Evolutionary conservation across 2,888 invertebrate species (phyloP).

Genomic region (Lottia scabra): DNA sequence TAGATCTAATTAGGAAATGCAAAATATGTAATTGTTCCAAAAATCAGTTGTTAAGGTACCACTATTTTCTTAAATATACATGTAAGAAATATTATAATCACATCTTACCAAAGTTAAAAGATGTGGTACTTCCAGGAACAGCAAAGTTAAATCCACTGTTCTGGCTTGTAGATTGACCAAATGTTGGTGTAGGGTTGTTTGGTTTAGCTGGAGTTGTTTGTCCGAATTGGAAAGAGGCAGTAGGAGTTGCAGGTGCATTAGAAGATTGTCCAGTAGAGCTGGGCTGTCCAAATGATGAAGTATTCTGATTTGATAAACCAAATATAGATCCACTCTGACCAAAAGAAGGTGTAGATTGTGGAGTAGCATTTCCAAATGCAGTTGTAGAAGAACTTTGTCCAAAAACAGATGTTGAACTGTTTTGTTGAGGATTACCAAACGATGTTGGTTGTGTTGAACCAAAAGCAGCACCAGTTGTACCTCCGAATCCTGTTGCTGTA

Average conservation of each 20-base stretch:
- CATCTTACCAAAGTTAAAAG: neutral
- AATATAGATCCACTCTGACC: neutral
- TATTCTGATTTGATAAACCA: neutral
- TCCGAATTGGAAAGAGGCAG: neutral
- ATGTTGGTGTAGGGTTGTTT: neutral
- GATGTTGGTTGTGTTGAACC: neutral
- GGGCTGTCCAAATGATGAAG: neutral
- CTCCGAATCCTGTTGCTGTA: neutral
- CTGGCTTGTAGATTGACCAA: neutral
- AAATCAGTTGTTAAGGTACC: too few relatives aligned
- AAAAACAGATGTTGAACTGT: neutral
- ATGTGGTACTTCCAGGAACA: neutral
- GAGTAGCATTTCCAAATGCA: neutral
- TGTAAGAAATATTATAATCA: neutral
- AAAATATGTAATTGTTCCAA: too few relatives aligned
- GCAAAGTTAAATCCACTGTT: neutral
- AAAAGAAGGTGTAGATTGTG: neutral
- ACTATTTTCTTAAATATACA: too few relatives aligned
- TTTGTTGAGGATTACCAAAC: neutral
- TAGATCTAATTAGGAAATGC: too few relatives aligned
- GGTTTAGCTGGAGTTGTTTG: constrained; percentile 5
- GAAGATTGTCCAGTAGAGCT: neutral
- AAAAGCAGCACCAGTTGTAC: neutral
- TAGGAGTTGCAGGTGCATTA: neutral
- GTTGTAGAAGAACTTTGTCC: neutral